phyloP scores from a whole-genome alignment of 2,113 vertebrate genomes.

The Symphodus melops region DNA sequence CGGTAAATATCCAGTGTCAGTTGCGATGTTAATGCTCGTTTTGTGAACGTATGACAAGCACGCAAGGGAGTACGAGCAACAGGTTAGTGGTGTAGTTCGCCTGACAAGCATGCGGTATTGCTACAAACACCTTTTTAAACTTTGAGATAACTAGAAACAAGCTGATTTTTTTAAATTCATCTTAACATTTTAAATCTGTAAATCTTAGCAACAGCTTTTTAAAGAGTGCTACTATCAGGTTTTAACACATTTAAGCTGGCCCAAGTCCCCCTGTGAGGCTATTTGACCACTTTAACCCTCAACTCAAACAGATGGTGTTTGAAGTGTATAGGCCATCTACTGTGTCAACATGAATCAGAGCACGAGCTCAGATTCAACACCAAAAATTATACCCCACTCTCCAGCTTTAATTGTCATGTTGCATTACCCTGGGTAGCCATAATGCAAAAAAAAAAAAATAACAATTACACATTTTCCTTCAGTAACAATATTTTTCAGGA shows the following conservation, averaged over 20 bases:
- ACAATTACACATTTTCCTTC: conserved; percentile 8
- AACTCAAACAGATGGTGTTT: conserved; percentile 39
- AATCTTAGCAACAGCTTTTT: conserved; percentile 1
- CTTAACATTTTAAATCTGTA: neutral
- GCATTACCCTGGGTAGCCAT: conserved; percentile 26
- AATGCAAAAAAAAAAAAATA: neutral
- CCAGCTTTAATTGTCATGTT: conserved; percentile 51
- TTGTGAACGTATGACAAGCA: too few relatives aligned
- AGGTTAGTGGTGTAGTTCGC: too few relatives aligned
- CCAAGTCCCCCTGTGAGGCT: conserved; percentile 18
- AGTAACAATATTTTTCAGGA: conserved; percentile 23
- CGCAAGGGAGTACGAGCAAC: too few relatives aligned
- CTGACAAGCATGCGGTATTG: too few relatives aligned
- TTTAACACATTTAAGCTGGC: conserved; percentile 19
- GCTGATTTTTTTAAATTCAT: neutral
- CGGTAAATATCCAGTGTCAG: too few relatives aligned
- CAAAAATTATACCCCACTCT: conserved; percentile 27
- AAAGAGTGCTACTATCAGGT: neutral
- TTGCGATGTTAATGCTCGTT: too few relatives aligned
- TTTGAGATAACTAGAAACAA: neutral
- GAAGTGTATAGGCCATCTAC: conserved; percentile 33
- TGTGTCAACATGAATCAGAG: conserved; percentile 53
- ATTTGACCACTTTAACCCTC: conserved; percentile 8
- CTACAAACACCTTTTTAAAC: too few relatives aligned
- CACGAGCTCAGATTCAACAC: conserved; percentile 43